A percentile compares a stretch with the other conserved stretches of the same genome.
Evolutionary conservation across 2,888 invertebrate species (phyloP).

Genomic region (Brenthis hecate): DNA sequence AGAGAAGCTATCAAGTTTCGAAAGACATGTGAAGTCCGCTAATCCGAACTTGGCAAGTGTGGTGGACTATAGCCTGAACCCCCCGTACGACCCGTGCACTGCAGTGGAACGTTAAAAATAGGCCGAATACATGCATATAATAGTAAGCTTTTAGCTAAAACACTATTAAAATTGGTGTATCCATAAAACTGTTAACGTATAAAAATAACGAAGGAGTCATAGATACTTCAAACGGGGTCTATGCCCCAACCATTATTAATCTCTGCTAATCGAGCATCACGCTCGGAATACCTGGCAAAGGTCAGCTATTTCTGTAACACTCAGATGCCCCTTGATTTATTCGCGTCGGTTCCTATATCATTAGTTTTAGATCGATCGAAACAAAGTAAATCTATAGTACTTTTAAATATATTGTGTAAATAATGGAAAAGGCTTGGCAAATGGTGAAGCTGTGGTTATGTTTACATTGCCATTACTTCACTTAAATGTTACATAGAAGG

Average conservation of each 20-base stretch:
- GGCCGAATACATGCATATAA: too few species aligned
- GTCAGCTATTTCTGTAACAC: slow-evolving; percentile 39
- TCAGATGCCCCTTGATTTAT: slow-evolving; percentile 40
- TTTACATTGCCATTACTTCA: background rate
- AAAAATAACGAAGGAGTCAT: slow-evolving; percentile 17
- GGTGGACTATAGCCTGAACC: too few species aligned
- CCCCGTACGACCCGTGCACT: too few species aligned
- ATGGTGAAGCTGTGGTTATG: background rate
- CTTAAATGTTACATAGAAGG: too few species aligned
- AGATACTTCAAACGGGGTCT: slow-evolving; percentile 28
- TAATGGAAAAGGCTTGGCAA: background rate
- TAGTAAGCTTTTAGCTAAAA: too few species aligned
- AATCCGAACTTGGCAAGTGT: too few species aligned
- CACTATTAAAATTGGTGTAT: background rate
- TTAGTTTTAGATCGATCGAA: slow-evolving; percentile 36
- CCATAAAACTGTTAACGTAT: background rate
- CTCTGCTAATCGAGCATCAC: slow-evolving; percentile 38
- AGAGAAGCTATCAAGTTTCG: too few species aligned
- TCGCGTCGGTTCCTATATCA: slow-evolving; percentile 35
- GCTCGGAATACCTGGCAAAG: slow-evolving; percentile 40
- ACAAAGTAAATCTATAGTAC: slow-evolving; percentile 1
- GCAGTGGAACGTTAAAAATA: too few species aligned
- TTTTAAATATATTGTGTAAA: background rate
- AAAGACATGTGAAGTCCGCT: too few species aligned
- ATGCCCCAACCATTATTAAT: slow-evolving; percentile 37